Percentiles rank a stretch among this genome's conserved stretches.
Evolutionary conservation across 2,113 vertebrate genomes (phyloP).

Genomic region (Stigmatopora nigra): DNA sequence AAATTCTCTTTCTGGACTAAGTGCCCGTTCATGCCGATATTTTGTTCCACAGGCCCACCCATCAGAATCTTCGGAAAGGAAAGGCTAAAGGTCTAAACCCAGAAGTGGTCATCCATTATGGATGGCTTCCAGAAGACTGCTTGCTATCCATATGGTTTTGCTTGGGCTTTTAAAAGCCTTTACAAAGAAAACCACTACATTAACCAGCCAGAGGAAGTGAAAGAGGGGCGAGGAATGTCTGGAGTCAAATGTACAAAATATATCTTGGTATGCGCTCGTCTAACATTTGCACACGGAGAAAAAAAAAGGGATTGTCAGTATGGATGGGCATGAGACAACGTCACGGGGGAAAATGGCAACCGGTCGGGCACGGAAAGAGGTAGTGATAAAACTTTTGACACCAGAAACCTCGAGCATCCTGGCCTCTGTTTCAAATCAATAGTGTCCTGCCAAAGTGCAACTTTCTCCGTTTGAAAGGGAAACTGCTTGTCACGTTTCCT

Average conservation of each 20-base stretch:
- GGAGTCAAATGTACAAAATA: conserved; percentile 11
- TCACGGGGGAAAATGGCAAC: neutral
- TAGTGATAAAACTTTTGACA: neutral
- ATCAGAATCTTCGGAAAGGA: conserved; percentile 10
- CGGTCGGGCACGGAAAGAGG: neutral
- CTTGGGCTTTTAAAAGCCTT: conserved; percentile 53
- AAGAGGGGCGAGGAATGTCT: conserved; percentile 8
- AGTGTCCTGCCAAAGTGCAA: neutral
- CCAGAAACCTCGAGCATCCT: neutral
- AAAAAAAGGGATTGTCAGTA: neutral
- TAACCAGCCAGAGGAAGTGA: conserved; percentile 41
- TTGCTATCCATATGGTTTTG: conserved; percentile 37
- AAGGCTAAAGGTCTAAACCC: conserved; percentile 42
- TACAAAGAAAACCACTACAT: conserved; percentile 49
- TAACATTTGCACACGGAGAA: neutral
- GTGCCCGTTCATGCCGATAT: conserved; percentile 32
- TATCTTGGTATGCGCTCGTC: neutral
- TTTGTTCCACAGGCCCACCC: conserved; percentile 25
- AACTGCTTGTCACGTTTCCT: neutral
- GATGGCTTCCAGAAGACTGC: conserved; percentile 41
- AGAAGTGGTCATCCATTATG: conserved; percentile 63
- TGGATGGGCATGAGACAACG: neutral
- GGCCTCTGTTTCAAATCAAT: neutral
- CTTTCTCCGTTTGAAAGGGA: neutral
- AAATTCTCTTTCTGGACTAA: conserved; percentile 2